Evolutionary conservation across 2,797 vertebrate species (phyloP).

Genomic region (Catharus ustulatus): DNA sequence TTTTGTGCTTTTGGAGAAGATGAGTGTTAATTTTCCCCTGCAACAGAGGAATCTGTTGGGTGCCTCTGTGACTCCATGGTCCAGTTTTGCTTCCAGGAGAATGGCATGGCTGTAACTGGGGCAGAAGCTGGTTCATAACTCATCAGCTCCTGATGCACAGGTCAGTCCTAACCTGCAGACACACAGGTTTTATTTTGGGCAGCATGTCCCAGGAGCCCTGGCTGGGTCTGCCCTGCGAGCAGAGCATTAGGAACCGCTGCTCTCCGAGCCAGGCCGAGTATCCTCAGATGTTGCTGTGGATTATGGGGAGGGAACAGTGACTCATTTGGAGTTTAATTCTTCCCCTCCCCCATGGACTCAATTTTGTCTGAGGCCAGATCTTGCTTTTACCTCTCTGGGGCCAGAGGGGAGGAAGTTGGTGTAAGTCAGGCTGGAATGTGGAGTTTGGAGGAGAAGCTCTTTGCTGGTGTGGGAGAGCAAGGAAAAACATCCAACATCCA

Average conservation of each 20-base stretch:
- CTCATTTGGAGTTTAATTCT: slow-evolving; percentile 26
- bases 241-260: not conserved
- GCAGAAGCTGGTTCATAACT: not conserved
- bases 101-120: not conserved
- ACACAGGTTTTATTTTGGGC: not conserved
- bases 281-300: slow-evolving; percentile 15
- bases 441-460: not conserved
- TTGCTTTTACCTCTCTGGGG: not conserved
- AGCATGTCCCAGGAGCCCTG: not conserved
- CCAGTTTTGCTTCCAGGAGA: not conserved
- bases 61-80: not conserved
- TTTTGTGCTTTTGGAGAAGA: not conserved
- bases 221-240: not conserved
- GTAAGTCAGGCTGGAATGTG: not conserved
- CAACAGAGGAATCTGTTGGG: not conserved
- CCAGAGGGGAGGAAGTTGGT: not conserved
- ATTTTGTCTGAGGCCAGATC: not conserved
- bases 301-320: not conserved
- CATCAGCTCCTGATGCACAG: not conserved
- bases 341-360: not conserved
- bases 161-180: not conserved
- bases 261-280: not conserved
- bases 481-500: not conserved
- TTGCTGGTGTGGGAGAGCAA: not conserved
- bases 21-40: not conserved